Evolutionary conservation across 1,140 invertebrate genomes (phyloP).

Genomic region (Ridgeia piscesae): DNA sequence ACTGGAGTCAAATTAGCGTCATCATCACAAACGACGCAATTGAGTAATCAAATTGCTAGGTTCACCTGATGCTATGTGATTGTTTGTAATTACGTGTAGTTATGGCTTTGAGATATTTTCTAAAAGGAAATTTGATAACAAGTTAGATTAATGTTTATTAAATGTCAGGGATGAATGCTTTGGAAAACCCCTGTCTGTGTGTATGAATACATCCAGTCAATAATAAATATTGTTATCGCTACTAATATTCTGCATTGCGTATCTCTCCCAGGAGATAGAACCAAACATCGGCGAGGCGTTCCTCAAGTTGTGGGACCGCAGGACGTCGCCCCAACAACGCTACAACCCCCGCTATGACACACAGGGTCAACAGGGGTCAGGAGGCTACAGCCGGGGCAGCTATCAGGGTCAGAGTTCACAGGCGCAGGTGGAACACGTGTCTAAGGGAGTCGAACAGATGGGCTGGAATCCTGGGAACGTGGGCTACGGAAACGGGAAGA

Average conservation of each 20-base stretch:
- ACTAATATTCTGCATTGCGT: not conserved
- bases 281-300: constrained; percentile 58
- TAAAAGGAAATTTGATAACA: too few species aligned
- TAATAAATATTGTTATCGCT: not conserved
- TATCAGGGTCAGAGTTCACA: not conserved
- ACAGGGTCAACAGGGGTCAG: not conserved
- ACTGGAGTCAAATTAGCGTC: not conserved
- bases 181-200: too few species aligned
- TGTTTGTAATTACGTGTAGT: too few species aligned
- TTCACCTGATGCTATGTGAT: too few species aligned
- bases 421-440: not conserved
- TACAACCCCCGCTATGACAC: not conserved
- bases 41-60: too few species aligned
- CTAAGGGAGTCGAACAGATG: not conserved
- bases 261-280: constrained; percentile 59
- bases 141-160: too few species aligned
- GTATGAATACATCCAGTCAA: not conserved
- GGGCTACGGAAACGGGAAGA: not conserved
- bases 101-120: too few species aligned
- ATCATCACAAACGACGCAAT: too few species aligned
- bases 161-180: too few species aligned
- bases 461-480: not conserved
- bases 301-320: constrained; percentile 57
- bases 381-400: not conserved
- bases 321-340: constrained; percentile 18